Percentiles rank a stretch among this genome's conserved stretches.
Conservation (phyloP, 1,140 invertebrate genomes). For the Homarus americanus region DNA sequence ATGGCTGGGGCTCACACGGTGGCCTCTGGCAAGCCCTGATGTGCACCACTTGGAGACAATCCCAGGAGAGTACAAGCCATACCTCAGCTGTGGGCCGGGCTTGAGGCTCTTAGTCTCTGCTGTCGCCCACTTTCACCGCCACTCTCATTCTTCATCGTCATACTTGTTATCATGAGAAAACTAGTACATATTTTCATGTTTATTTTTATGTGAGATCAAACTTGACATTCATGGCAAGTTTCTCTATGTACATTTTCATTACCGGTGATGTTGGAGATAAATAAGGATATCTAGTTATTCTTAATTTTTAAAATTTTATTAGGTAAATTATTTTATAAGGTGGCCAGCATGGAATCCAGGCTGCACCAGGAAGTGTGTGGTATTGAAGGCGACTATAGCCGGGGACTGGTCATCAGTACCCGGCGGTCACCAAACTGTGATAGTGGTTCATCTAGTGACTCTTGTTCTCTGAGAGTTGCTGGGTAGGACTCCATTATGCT, state of each 20-base stretch:
- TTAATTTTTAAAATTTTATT: slow-evolving; percentile 70
- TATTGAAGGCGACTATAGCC: slow-evolving; percentile 53
- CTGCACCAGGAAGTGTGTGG: slow-evolving; percentile 61
- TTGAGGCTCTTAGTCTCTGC: slow-evolving; percentile 17
- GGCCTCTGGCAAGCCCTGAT: slow-evolving; percentile 65
- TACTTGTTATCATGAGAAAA: slow-evolving; percentile 58
- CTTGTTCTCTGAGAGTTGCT: slow-evolving; percentile 26
- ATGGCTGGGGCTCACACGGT: slow-evolving; percentile 50
- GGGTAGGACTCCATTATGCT: slow-evolving; percentile 48
- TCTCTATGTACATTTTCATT: slow-evolving; percentile 68
- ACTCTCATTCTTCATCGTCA: slow-evolving; percentile 46
- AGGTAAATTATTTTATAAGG: slow-evolving; percentile 71
- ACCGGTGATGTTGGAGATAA: slow-evolving; percentile 59
- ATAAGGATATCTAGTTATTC: slow-evolving; percentile 64
- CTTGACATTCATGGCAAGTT: slow-evolving; percentile 45
- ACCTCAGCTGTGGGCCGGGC: slow-evolving; percentile 77
- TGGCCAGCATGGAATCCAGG: slow-evolving; percentile 62
- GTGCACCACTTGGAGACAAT: slow-evolving; percentile 77
- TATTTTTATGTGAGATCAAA: slow-evolving; percentile 65
- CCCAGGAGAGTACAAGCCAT: slow-evolving; percentile 73
- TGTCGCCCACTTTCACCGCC: slow-evolving; percentile 50
- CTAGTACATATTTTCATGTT: slow-evolving; percentile 56
- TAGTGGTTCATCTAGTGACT: slow-evolving; percentile 57
- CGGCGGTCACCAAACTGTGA: slow-evolving; percentile 63
- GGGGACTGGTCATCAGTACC: background rate